Conservation (phyloP, 1,140 invertebrate species). For the Drosophila nigromelanica region DNA sequence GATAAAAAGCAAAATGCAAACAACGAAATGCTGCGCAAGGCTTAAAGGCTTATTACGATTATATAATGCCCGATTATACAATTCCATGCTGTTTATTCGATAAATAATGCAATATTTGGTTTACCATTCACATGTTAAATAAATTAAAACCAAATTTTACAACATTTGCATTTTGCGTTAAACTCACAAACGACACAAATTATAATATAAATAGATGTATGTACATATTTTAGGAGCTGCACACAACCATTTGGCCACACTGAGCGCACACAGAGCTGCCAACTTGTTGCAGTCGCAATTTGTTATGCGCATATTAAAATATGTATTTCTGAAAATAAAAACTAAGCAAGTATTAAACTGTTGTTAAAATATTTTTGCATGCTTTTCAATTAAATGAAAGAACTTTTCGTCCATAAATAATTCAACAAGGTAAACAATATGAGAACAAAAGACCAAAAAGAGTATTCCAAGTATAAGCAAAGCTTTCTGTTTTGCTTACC, state of each 20-base stretch:
- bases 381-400: conserved; percentile 28
- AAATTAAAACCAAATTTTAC: neutral
- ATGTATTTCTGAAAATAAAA: conserved; percentile 3
- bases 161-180: conserved; percentile 1
- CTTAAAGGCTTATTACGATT: neutral
- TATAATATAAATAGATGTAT: conserved; percentile 2
- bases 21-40: neutral
- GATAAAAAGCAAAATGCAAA: too few relatives aligned
- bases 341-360: conserved; percentile 7
- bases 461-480: neutral
- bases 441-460: neutral
- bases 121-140: conserved; percentile 5
- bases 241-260: conserved; percentile 25
- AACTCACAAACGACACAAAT: conserved; percentile 13
- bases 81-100: neutral
- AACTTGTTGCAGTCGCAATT: conserved; percentile 51
- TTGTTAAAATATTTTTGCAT: conserved; percentile 5
- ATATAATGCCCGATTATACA: neutral
- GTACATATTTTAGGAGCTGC: conserved; percentile 34
- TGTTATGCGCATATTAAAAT: conserved; percentile 46
- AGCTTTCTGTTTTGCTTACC: neutral
- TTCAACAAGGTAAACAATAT: conserved; percentile 7
- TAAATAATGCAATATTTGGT: conserved; percentile 10
- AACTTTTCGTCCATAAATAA: conserved; percentile 9
- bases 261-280: conserved; percentile 20